phyloP scores from a whole-genome alignment of 1,140 invertebrate genomes.

The Apis florea region DNA sequence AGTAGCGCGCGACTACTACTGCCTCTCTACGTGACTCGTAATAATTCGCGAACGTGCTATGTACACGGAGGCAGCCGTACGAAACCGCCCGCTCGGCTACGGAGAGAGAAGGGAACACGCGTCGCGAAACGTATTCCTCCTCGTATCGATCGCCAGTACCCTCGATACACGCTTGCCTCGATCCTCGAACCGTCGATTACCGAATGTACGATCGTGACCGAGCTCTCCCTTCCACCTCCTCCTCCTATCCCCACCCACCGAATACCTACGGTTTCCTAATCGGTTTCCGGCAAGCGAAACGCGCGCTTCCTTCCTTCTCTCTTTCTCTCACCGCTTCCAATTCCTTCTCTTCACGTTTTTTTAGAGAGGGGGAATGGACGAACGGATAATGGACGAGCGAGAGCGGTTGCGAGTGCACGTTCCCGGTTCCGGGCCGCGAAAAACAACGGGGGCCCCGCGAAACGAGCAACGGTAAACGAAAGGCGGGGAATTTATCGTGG shows the following conservation, averaged over 20 bases:
- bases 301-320: background rate
- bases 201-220: slow-evolving; percentile 18
- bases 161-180: slow-evolving; percentile 11
- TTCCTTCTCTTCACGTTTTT: slow-evolving; percentile 7
- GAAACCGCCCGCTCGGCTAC: slow-evolving; percentile 29
- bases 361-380: background rate
- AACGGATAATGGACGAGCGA: background rate
- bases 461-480: no score
- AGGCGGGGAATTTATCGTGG: no score
- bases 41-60: slow-evolving; percentile 60
- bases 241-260: slow-evolving; percentile 18
- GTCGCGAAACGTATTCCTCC: background rate
- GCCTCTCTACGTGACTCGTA: slow-evolving; percentile 44
- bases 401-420: no score
- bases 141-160: slow-evolving; percentile 24
- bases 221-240: slow-evolving; percentile 40
- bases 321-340: background rate
- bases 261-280: slow-evolving; percentile 39
- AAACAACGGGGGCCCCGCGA: no score
- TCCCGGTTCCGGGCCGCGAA: no score
- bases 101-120: background rate
- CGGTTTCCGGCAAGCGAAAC: slow-evolving; percentile 40
- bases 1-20: slow-evolving; percentile 45
- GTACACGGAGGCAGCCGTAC: slow-evolving; percentile 37
- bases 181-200: no score